Evolutionary conservation across 2,797 vertebrate species (phyloP), one percentile per base, ranked within the genome.

Genomic region (Coregonus ussuriensis): DNA sequence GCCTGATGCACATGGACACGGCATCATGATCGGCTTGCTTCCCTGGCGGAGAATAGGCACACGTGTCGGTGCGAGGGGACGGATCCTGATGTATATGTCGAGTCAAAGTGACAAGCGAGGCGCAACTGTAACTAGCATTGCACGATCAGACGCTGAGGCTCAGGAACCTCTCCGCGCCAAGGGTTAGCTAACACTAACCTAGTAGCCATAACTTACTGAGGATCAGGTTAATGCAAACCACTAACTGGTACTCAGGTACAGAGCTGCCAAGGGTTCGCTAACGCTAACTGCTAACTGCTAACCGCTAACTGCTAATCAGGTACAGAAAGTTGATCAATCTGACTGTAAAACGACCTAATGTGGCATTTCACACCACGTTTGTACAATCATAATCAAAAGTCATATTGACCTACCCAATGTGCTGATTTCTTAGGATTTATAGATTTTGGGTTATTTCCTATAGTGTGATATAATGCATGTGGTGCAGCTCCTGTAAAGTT

Each of bases 401-500:
- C 41, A 59, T n/a, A 16, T 59, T 6, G 54, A 59, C 54, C 54
- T n/a, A 47, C 2, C 9, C 9, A 47, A 47, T 47, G 41, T 47
- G 41, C 41, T 47, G 41, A 13, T 47, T 11, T 47, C 41, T 47
- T 47, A 47, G 41, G 41, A 47, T 11, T 41, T 41, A 41, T 41
- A 41, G 6, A 41, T 41, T 41, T 25, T 25, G 25, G 25, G 25
- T 25, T 25, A 9, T 41, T 47, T 47, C 41, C 41, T 47, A 47
- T 13, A 47, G 41, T 47, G 41, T 47, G 41, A 59, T 6, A 59
- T 7, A 59, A 4, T 59, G 54, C 15, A n/a, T 31, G 25, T 31
- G 63, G 1, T 14, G 14, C 29, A 18, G 67, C n/a, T 13, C n/a
- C 13, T 77, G 51, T 80, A 25, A 75, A 68, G 79, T 74, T 74